phyloP scores from a whole-genome alignment of 2,888 invertebrate genomes.

The Tryphoninae sp. region DNA sequence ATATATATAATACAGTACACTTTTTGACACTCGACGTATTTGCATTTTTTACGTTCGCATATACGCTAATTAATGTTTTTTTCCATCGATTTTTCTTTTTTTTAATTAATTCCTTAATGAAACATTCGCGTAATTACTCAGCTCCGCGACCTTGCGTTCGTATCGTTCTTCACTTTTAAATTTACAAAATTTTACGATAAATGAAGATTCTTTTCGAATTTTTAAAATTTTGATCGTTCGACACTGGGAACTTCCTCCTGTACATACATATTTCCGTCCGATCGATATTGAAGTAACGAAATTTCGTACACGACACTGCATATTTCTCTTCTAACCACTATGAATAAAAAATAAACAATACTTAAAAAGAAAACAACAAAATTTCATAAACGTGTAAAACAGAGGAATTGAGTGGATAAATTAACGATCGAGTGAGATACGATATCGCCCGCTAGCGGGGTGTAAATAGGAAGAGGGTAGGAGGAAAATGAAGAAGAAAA shows the following conservation, averaged over 20 bases:
- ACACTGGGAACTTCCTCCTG: too few species aligned
- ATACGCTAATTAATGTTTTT: slow-evolving; percentile 33
- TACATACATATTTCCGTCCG: too few species aligned
- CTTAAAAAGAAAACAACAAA: not conserved
- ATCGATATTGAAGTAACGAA: too few species aligned
- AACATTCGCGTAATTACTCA: slow-evolving; percentile 24
- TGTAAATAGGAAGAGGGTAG: slow-evolving; percentile 2
- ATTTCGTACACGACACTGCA: too few species aligned
- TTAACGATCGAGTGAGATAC: slow-evolving; percentile 22
- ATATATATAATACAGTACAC: slow-evolving; percentile 46
- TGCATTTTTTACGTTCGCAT: slow-evolving; percentile 1
- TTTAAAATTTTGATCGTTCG: too few species aligned
- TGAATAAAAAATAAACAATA: not conserved
- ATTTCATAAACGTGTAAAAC: slow-evolving; percentile 1
- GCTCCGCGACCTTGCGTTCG: not conserved
- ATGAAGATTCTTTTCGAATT: too few species aligned
- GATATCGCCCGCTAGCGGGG: not conserved
- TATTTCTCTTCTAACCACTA: too few species aligned
- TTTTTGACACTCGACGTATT: slow-evolving; percentile 41
- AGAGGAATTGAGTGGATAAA: not conserved
- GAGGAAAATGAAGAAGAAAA: not conserved
- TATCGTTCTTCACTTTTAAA: not conserved
- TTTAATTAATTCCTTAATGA: slow-evolving; percentile 38
- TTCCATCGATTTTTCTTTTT: slow-evolving; percentile 8
- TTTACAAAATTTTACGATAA: too few species aligned